phyloP scores from a whole-genome alignment of 2,888 invertebrate species.

The Prionchulus punctatus region DNA sequence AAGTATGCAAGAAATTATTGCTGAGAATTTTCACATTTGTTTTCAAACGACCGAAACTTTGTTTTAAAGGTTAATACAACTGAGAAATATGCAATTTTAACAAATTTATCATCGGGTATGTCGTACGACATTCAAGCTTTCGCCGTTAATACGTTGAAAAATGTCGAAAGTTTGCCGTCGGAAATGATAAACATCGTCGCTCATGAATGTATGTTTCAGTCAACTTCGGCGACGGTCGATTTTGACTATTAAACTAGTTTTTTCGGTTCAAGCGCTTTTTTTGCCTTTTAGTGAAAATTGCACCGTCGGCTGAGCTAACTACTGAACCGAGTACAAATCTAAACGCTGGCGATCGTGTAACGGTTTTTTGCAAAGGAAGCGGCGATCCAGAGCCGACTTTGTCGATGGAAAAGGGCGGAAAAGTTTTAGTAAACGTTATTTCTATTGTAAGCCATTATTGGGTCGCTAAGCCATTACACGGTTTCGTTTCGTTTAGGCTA shows the following conservation, averaged over 20 bases:
- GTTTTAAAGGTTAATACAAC: background rate
- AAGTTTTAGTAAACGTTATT: background rate
- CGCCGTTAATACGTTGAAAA: background rate
- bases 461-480: background rate
- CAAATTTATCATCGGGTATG: background rate
- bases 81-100: background rate
- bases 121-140: background rate
- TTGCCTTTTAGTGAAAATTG: background rate
- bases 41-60: no score
- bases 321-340: background rate
- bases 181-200: background rate
- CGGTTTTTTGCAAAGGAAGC: background rate
- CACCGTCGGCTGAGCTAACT: background rate
- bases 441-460: background rate
- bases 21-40: background rate
- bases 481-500: background rate
- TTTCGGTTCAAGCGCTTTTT: background rate
- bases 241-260: background rate
- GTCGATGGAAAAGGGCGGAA: background rate
- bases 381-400: conserved; percentile 7
- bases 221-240: background rate
- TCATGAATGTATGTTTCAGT: background rate
- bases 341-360: background rate
- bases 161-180: background rate
- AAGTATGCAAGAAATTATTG: background rate